Evolutionary conservation across 2,888 invertebrate species (phyloP), one percentile per base, ranked within the genome.

Genomic region (Gastrophysa polygoni): DNA sequence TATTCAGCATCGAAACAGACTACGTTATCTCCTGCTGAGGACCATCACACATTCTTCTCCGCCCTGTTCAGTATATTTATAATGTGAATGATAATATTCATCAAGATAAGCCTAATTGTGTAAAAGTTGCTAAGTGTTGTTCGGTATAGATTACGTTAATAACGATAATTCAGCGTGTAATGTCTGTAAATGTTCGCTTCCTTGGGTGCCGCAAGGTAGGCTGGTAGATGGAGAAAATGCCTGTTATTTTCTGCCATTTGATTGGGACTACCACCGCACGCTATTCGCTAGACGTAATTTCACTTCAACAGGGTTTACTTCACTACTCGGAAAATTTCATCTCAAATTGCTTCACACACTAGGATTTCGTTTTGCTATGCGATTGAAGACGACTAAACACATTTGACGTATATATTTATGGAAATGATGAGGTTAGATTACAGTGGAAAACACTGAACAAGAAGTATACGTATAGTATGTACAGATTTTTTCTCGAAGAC

Each of bases 151-250:
- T 55, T 59, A 55, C 34, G 43, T 46, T 63, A 59, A 63, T 63
- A 59, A 62, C 52, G 51, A 52, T 57, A 57, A 54, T 61, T 58
- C 55, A 46, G 62, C 54, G 16, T 52, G 58, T 62, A 62, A 58
- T 62, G 55, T 49, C 48, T 28, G 51, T 51, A 63, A 63, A 63
- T 55, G 59, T 59, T 50, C 51, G 51, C 51, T 59, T 63, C 58
- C 49, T 59, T 14, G 54, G 43, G 20, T 21, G 58, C 63, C 47
- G 50, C 43, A 11, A 49, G 55, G 46, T 46, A 55, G 16, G 46
- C 24, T 54, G 16, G 32, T 32, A 59, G 50, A 59, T 54, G 50
- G 46, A 49, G 32, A 14, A 14, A 11, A 38, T 38, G 38, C 38
- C 38, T 38, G 38, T 38, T 38, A 38, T 38, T 38, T 38, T 38